Percentiles rank a stretch among this genome's conserved stretches.
Conservation (phyloP, 2,797 vertebrate genomes). For the Xerus rutilus region DNA sequence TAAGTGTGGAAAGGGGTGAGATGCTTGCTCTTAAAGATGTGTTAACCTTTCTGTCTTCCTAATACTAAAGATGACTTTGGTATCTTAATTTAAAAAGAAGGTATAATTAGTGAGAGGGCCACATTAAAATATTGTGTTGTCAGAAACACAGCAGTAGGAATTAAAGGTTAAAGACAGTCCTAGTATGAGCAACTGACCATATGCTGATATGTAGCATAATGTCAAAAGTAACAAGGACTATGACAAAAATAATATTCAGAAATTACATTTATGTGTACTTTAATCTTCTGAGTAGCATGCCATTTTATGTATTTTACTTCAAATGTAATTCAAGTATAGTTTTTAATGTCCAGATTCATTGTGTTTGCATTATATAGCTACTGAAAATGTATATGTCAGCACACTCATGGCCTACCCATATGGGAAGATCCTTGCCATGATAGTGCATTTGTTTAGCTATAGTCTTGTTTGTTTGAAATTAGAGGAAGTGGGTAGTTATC, state of each 20-base stretch:
- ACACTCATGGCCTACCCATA: not conserved
- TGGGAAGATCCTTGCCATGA: not conserved
- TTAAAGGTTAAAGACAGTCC: not conserved
- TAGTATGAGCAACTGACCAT: not conserved
- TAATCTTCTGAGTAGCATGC: not conserved
- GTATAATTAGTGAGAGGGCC: not conserved
- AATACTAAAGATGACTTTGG: not conserved
- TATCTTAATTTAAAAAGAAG: conserved; percentile 50
- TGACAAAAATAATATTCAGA: not conserved
- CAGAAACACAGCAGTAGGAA: not conserved
- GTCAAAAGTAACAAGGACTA: not conserved
- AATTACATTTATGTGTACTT: not conserved
- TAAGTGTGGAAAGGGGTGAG: not conserved
- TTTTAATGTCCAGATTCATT: not conserved
- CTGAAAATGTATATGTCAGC: not conserved
- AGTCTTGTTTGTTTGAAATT: conserved; percentile 23
- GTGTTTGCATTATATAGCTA: not conserved
- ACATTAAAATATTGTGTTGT: not conserved
- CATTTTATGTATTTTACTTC: conserved; percentile 42
- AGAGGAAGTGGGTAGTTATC: not conserved
- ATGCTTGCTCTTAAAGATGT: not conserved
- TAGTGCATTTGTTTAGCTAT: not conserved
- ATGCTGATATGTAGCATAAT: not conserved
- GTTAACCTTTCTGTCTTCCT: not conserved
- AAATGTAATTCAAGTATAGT: not conserved